Percentiles rank a stretch among this genome's conserved stretches.
Conservation (phyloP, 2,113 vertebrate genomes). For the Balaenoptera acutorostrata region DNA sequence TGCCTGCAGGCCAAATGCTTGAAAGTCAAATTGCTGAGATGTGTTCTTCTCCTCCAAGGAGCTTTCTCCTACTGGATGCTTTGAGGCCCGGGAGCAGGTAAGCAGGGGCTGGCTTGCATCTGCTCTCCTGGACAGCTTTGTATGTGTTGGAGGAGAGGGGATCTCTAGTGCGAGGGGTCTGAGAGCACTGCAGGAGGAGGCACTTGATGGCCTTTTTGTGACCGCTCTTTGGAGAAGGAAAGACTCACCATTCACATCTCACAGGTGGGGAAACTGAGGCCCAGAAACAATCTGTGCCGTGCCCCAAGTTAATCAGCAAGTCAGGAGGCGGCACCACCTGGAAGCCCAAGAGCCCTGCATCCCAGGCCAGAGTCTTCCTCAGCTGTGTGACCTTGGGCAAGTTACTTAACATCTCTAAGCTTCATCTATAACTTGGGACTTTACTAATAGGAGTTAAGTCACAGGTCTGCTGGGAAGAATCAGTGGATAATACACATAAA, state of each 20-base stretch:
- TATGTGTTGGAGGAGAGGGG: too few relatives aligned
- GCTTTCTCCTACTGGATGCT: neutral
- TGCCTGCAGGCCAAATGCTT: neutral
- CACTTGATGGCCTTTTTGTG: neutral
- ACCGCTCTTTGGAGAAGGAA: neutral
- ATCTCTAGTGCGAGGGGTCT: neutral
- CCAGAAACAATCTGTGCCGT: rapidly evolving
- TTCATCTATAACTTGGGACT: neutral
- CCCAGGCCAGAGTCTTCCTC: neutral
- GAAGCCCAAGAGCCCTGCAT: neutral
- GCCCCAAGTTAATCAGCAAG: neutral
- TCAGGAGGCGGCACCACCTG: neutral
- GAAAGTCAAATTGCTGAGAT: neutral
- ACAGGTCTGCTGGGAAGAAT: neutral
- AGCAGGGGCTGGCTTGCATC: neutral
- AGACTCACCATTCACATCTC: neutral
- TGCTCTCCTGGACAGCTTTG: neutral
- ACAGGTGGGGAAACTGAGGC: constrained; percentile 40
- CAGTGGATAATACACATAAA: neutral
- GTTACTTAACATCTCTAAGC: neutral
- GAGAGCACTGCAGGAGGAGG: neutral
- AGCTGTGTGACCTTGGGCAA: constrained; percentile 49
- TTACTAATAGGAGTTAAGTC: neutral
- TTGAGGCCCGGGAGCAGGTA: neutral
- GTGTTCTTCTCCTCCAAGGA: neutral